Percentiles rank a stretch among this genome's conserved stretches.
phyloP scores from a whole-genome alignment of 2,113 vertebrate species.

The Monarcha castaneiventris region DNA sequence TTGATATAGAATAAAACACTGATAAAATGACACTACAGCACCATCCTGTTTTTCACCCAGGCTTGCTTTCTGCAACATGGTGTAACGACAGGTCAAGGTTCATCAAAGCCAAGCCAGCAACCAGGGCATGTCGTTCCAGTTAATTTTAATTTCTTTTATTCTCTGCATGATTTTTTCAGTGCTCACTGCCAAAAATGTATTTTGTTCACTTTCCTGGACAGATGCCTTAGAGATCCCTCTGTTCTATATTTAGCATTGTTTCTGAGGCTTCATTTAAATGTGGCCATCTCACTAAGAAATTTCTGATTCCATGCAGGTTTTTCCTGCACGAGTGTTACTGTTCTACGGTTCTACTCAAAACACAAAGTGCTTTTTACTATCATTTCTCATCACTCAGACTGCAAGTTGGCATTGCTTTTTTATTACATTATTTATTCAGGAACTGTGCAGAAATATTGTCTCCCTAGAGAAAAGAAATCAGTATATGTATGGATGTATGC shows the following conservation, averaged over 20 bases:
- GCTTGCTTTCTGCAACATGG: not conserved
- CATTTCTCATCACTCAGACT: not conserved
- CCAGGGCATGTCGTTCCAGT: not conserved
- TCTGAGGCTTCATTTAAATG: not conserved
- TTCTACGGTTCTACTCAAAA: not conserved
- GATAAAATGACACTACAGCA: not conserved
- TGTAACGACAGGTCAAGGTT: not conserved
- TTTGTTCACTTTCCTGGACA: slow-evolving; percentile 10
- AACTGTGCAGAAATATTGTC: not conserved
- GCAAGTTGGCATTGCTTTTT: not conserved
- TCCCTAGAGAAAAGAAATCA: not conserved
- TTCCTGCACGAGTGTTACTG: not conserved
- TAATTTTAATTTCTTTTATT: not conserved
- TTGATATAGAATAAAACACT: not conserved
- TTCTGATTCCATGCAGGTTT: not conserved
- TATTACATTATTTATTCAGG: not conserved
- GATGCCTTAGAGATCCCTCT: not conserved
- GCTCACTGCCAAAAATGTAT: not conserved
- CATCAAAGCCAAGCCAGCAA: not conserved
- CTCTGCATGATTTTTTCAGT: not conserved
- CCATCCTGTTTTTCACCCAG: not conserved
- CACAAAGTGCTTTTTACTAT: not conserved
- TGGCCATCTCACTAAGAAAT: not conserved
- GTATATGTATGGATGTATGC: accelerated
- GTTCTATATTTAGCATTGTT: not conserved